Evolutionary conservation across 2,888 invertebrate genomes (phyloP), one percentile per base, ranked within the genome.

Genomic region (Rhagonycha fulva): DNA sequence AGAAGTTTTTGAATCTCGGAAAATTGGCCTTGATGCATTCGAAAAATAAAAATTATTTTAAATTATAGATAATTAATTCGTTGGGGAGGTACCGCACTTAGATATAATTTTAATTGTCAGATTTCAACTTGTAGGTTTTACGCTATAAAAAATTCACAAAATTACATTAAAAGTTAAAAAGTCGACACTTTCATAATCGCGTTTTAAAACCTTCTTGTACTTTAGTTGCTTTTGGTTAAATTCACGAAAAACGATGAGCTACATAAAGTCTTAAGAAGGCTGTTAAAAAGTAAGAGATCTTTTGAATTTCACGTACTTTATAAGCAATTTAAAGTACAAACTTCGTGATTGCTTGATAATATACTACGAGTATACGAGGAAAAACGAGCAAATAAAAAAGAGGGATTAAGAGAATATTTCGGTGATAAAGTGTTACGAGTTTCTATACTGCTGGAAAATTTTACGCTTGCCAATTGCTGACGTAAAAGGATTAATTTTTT

Each of bases 361-460:
- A 70, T 74, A 74, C 74, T 70, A 74, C 66, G 70, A 70, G 70
- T 74, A 70, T 74, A 70, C 26, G 69, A 47, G 70, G 68, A 66
- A 70, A 70, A 74, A 70, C 12, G 74, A 74, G 26, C 63, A 60
- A 66, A 74, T 74, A 74, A 74, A 70, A 24, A 62, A 69, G 74
- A 74, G 74, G 74, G 70, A 74, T 74, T 74, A 74, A 66, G 70
- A 74, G 70, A 74, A 74, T 74, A 70, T 74, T 70, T 70, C 74
- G 70, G 70, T 60, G 70, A 70, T 74, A 74, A 74, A 74, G 24
- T 70, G 74, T 74, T 74, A 70, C 70, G 66, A 74, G 74, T 67
- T 74, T 70, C 74, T 68, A 63, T 70, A 61, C 74, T 28, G 70
- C 24, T 69, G 47, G 70, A 70, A 74, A 74, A 74, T 74, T 70